phyloP scores from a whole-genome alignment of 2,888 invertebrate genomes.

The Eustalomyia histrio region DNA sequence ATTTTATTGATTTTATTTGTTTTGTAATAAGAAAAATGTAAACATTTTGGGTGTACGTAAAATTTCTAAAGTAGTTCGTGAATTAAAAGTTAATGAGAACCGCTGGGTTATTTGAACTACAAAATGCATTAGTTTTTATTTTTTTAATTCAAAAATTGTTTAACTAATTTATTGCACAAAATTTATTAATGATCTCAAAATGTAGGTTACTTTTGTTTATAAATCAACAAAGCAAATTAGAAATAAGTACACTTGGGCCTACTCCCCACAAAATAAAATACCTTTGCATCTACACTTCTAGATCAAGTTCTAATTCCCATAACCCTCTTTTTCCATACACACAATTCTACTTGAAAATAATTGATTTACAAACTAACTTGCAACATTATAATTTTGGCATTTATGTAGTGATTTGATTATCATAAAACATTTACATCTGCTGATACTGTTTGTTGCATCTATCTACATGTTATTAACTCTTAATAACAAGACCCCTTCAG shows the following conservation, averaged over 20 bases:
- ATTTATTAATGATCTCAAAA: constrained; percentile 41
- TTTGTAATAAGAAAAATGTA: too few species aligned
- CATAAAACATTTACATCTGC: background rate
- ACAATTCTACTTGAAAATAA: constrained; percentile 19
- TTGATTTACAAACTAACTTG: constrained; percentile 46
- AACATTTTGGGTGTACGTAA: too few species aligned
- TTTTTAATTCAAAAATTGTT: background rate
- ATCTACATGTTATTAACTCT: constrained; percentile 42
- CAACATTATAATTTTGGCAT: constrained; percentile 58
- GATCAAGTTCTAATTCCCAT: constrained; percentile 59
- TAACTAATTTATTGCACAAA: background rate
- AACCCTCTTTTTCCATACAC: constrained; percentile 46
- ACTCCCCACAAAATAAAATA: constrained; percentile 9
- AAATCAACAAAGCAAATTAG: background rate
- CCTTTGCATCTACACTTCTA: constrained; percentile 35
- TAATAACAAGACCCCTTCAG: constrained; percentile 35
- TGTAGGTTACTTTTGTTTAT: constrained; percentile 46
- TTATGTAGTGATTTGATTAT: constrained; percentile 61
- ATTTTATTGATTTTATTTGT: too few species aligned
- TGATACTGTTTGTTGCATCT: constrained; percentile 8
- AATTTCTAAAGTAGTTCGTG: too few species aligned
- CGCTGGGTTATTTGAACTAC: too few species aligned
- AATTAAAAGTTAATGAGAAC: too few species aligned
- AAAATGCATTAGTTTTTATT: too few species aligned
- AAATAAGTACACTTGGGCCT: background rate